These are phyloP conservation scores for Anser brachyrhynchus DNA, from an alignment of 2,113 vertebrate species.

Conservation along the genomic window DNA sequence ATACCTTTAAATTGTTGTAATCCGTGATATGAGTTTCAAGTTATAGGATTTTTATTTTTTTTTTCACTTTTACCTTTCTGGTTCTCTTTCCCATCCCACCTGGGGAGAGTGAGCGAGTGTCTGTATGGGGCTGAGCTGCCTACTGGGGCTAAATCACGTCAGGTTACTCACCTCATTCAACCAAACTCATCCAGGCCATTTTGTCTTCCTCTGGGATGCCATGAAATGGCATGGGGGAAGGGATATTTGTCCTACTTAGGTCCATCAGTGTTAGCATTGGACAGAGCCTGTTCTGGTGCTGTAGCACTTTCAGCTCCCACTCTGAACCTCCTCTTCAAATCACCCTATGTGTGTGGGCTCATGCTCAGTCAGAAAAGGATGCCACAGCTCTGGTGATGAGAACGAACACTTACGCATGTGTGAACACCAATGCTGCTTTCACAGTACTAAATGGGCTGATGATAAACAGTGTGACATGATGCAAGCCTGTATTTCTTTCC, in stretches of 20 bases:
- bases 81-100: no score
- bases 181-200: background rate
- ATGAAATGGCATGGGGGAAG: background rate
- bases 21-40: no score
- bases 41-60: no score
- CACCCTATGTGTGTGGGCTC: fast-evolving
- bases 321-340: background rate
- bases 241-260: background rate
- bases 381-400: background rate
- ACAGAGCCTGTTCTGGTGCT: background rate
- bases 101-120: no score
- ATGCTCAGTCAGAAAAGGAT: background rate
- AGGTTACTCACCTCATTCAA: background rate
- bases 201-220: background rate
- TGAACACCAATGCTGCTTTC: background rate
- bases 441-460: background rate
- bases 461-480: background rate
- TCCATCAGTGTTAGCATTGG: background rate
- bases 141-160: no score
- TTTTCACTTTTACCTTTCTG: no score
- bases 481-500: background rate
- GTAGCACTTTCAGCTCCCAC: fast-evolving
- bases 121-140: no score
- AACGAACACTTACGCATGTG: background rate
- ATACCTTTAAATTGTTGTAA: no score